phyloP scores from a whole-genome alignment of 1,140 invertebrate genomes.

The Sminthurinus signatus region DNA sequence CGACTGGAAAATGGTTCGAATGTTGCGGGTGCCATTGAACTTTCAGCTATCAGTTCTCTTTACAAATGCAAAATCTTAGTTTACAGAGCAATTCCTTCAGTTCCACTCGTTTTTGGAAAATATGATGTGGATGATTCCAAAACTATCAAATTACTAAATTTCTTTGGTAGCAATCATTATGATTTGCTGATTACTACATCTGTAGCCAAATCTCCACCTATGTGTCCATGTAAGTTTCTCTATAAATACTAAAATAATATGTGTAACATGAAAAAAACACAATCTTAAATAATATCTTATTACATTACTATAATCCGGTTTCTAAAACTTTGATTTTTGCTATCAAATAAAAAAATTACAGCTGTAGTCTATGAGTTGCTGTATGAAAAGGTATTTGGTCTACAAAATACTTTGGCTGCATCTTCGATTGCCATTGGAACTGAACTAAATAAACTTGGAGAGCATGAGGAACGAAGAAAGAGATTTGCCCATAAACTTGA shows the following conservation, averaged over 20 bases:
- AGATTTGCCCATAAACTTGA: no score
- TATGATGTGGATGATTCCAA: background rate
- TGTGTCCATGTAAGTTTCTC: background rate
- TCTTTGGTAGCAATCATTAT: slow-evolving; percentile 7
- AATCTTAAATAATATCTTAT: no score
- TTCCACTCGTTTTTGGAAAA: slow-evolving; percentile 1
- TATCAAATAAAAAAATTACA: no score
- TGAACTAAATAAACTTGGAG: background rate
- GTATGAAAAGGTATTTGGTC: background rate
- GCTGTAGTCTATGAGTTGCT: slow-evolving; percentile 1
- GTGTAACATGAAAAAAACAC: no score
- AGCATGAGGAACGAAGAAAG: no score
- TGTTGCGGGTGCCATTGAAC: background rate
- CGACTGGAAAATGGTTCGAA: slow-evolving; percentile 4
- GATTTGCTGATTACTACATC: background rate
- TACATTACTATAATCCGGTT: no score
- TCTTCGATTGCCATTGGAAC: background rate
- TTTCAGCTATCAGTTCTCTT: slow-evolving; percentile 1
- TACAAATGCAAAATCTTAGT: background rate
- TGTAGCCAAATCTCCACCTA: background rate
- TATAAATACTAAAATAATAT: no score
- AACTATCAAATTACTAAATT: slow-evolving; percentile 1
- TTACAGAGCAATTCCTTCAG: background rate
- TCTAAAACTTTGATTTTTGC: no score
- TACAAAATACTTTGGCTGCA: background rate